Base-by-base conservation (phyloP, 2,797 vertebrate genomes). In the Paguma larvata region DNA sequence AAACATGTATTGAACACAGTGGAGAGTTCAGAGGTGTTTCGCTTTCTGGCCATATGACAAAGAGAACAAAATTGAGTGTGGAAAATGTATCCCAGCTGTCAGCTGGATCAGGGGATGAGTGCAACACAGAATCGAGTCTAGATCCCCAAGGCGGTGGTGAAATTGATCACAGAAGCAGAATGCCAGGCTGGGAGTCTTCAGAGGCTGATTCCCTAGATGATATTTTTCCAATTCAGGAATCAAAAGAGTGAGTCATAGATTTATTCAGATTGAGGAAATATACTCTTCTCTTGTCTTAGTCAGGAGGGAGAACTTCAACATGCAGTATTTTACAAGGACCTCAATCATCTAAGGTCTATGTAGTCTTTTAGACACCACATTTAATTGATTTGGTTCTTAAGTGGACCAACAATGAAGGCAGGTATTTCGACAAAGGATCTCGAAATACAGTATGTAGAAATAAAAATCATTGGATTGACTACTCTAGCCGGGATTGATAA, bases 11-110 rank as follows among this genome's bases (percentile, higher is more conserved):
- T 67, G 7, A 82, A 83, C 44, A 75, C 48, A 46, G 11, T 75
- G 88, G 80, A 89, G 73, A 93, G n/a, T 85, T 93, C 25, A 80
- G 12, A 96, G 80, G 65, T 44, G 56, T 34, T 80, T 85, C 6
- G 7, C 53, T 85, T 73, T 65, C 53, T 78, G 79, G 79, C 62
- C 63, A 8, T 56, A 32, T 82, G 53, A 38, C 46, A 62, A 79
- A 68, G 41, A 92, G 63, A 72, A 56, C 18, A 53, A 79, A 89
- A 65, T 85, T 32, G 23, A 46, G 23, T 25, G 16, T 63, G 27
- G 72, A 44, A 78, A 89, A 11, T 30, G 53, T 46, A 84, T 89
- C 27, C 70, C n/a, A 72, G 1, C 63, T 79, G 63, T 89, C 41
- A 38, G 34, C 4, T 89, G 34, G 89, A 14, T 72, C 44, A 56